These are phyloP conservation scores for Epizoanthus scotinus DNA, from an alignment of 92 coral and sea anemone genomes.

Conservation along the genomic window DNA sequence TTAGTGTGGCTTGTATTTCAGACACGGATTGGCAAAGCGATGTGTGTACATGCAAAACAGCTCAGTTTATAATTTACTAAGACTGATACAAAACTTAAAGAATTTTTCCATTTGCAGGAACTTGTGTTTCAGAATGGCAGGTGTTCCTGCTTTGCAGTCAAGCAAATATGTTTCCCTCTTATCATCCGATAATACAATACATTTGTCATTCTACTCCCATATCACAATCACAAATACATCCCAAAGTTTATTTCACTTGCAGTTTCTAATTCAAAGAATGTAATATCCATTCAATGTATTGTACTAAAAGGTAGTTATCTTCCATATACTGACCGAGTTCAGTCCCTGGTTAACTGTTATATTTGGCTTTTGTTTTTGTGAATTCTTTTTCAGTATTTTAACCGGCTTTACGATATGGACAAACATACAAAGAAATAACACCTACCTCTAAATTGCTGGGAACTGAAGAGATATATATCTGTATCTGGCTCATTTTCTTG, in stretches of 20 bases:
- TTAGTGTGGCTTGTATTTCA: no score
- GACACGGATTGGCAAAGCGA: no score
- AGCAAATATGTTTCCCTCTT: no score
- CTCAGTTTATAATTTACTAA: background rate
- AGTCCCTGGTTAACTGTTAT: background rate
- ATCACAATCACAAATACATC: no score
- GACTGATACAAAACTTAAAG: background rate
- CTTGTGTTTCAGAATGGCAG: no score
- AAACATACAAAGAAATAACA: background rate
- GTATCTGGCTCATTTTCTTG: conserved; percentile 9
- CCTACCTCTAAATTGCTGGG: conserved; percentile 16
- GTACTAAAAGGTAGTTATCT: background rate
- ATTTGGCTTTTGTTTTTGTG: background rate
- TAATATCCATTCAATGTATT: background rate
- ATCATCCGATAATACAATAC: no score
- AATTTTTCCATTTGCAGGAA: no score
- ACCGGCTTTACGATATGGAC: background rate
- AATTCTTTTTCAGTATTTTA: background rate
- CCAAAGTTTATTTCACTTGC: background rate
- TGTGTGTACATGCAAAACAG: background rate
- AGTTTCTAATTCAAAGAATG: background rate
- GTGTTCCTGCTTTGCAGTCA: no score
- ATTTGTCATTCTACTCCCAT: no score
- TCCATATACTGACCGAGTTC: background rate
- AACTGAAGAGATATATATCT: conserved; percentile 18